Evolutionary conservation across 2,797 vertebrate species (phyloP).

Genomic region (Fistularia tabacaria): DNA sequence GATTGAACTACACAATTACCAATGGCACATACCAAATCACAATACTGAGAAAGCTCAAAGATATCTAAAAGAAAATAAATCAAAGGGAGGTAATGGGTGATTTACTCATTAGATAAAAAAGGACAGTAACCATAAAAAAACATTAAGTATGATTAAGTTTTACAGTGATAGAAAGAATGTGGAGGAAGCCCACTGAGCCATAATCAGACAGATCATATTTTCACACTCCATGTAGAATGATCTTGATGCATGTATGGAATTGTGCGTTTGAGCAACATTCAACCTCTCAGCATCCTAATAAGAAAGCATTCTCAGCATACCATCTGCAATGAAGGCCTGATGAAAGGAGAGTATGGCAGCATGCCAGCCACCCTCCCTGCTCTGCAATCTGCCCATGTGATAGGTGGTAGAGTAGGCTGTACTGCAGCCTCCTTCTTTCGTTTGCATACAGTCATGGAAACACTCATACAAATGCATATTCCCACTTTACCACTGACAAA

Average conservation of each 20-base stretch:
- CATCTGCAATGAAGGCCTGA: conserved; percentile 71
- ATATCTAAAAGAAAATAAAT: too few relatives aligned
- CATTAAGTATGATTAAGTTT: too few relatives aligned
- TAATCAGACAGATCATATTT: conserved; percentile 6
- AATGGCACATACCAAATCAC: too few relatives aligned
- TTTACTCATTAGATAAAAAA: too few relatives aligned
- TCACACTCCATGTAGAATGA: conserved; percentile 5
- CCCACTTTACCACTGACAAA: too few relatives aligned
- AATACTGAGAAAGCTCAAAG: too few relatives aligned
- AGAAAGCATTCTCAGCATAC: conserved; percentile 71
- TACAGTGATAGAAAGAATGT: too few relatives aligned
- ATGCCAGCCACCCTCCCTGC: conserved; percentile 70
- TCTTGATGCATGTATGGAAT: conserved; percentile 8
- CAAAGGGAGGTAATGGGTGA: too few relatives aligned
- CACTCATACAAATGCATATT: conserved; percentile 11
- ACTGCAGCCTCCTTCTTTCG: conserved; percentile 64
- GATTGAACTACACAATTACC: too few relatives aligned
- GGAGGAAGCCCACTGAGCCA: background rate
- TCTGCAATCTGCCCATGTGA: conserved; percentile 74
- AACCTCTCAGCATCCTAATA: conserved; percentile 44
- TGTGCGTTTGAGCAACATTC: conserved; percentile 22
- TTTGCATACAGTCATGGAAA: conserved; percentile 25
- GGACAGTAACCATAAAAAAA: too few relatives aligned
- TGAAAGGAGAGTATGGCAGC: conserved; percentile 63
- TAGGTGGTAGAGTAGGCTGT: conserved; percentile 57